A percentile compares a stretch with the other conserved stretches of the same genome.
Conservation (phyloP, 1,140 invertebrate genomes). For the Drosophila trapezifrons region DNA sequence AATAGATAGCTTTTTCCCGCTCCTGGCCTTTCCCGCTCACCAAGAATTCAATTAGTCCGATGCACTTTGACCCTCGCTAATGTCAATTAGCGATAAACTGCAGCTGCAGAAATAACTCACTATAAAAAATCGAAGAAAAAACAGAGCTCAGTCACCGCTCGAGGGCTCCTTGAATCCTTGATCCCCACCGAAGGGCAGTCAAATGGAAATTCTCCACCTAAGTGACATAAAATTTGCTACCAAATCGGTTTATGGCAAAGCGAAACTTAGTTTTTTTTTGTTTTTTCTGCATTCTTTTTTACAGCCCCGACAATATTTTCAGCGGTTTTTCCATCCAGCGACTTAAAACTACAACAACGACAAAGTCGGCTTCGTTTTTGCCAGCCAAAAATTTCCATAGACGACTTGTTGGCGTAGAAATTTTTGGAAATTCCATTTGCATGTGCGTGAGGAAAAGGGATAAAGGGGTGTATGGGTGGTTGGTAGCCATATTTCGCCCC, state of each 20-base stretch:
- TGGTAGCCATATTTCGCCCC: slow-evolving; percentile 32
- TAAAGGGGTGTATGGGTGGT: background rate
- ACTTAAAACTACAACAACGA: slow-evolving; percentile 40
- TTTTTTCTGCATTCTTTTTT: slow-evolving; percentile 4
- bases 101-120: slow-evolving; percentile 13
- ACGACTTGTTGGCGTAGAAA: slow-evolving; percentile 36
- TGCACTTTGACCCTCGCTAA: slow-evolving; percentile 28
- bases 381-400: slow-evolving; percentile 29
- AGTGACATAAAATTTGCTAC: slow-evolving; percentile 55
- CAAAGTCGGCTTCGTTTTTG: slow-evolving; percentile 30
- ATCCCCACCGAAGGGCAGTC: slow-evolving; percentile 15
- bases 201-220: slow-evolving; percentile 49
- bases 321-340: slow-evolving; percentile 15
- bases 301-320: slow-evolving; percentile 5
- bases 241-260: slow-evolving; percentile 54
- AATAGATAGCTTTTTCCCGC: slow-evolving; percentile 24
- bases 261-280: too few species aligned
- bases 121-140: background rate
- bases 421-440: slow-evolving; percentile 53
- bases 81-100: slow-evolving; percentile 50
- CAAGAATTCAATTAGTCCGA: slow-evolving; percentile 55
- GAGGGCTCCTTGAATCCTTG: slow-evolving; percentile 16
- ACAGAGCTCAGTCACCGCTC: background rate
- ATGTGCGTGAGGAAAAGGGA: slow-evolving; percentile 8
- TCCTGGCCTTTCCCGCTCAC: slow-evolving; percentile 6